Evolutionary conservation across 2,888 invertebrate genomes (phyloP).

Genomic region (Mimachlamys varia): DNA sequence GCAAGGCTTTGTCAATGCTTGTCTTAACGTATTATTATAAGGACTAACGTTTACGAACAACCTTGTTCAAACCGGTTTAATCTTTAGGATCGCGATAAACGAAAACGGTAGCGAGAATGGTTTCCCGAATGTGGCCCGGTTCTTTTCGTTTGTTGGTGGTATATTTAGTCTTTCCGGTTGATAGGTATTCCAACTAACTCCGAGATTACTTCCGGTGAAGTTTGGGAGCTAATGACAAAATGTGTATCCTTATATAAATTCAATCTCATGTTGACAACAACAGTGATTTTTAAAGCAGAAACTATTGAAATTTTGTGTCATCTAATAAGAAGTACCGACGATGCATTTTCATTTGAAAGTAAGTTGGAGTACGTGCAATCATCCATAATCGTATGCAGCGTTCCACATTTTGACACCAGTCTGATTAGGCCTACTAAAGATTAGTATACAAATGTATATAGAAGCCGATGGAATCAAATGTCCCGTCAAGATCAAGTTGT

Average conservation of each 20-base stretch:
- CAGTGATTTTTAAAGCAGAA: background rate
- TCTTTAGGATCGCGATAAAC: no score
- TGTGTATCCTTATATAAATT: background rate
- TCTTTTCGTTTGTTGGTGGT: background rate
- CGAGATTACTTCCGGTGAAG: background rate
- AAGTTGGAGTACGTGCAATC: background rate
- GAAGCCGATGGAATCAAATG: background rate
- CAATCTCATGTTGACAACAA: background rate
- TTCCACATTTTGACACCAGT: slow-evolving; percentile 1
- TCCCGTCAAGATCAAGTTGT: background rate
- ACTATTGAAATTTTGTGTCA: background rate
- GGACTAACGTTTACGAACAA: no score
- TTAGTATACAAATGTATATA: no score
- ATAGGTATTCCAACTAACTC: background rate
- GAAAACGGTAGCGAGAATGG: no score
- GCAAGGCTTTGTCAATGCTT: no score
- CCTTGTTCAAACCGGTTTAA: no score
- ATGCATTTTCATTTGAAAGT: background rate
- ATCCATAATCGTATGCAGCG: background rate
- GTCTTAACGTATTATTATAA: no score
- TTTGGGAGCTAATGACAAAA: background rate
- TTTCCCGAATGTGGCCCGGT: background rate
- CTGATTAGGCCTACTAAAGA: no score
- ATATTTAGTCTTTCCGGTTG: background rate
- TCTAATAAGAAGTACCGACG: background rate